Conservation (phyloP, 1,140 invertebrate genomes). For the Pristionchus pacificus region DNA sequence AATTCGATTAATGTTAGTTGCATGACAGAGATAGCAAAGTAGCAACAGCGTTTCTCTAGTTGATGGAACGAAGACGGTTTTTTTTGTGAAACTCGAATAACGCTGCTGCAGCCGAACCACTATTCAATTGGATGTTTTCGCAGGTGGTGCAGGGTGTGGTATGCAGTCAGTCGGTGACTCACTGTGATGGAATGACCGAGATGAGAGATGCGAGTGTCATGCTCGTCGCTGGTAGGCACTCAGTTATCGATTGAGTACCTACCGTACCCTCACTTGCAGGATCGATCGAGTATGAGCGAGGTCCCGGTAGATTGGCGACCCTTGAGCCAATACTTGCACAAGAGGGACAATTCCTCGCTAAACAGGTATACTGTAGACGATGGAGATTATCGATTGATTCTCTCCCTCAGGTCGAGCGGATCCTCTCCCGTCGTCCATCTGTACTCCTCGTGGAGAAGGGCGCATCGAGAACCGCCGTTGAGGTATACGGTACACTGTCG, state of each 20-base stretch:
- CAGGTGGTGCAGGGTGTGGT: constrained; percentile 36
- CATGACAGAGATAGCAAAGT: too few relatives aligned
- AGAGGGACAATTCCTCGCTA: constrained; percentile 52
- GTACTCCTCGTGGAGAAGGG: constrained; percentile 75
- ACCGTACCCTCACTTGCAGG: constrained; percentile 32
- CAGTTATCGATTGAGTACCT: too few relatives aligned
- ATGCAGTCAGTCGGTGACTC: constrained; percentile 23
- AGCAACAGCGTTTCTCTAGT: too few relatives aligned
- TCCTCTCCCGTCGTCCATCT: constrained; percentile 76
- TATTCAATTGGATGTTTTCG: constrained; percentile 29
- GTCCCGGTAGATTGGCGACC: constrained; percentile 40
- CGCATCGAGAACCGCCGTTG: constrained; percentile 21
- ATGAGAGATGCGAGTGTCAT: constrained; percentile 10
- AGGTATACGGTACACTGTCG: too few relatives aligned
- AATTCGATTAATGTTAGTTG: too few relatives aligned
- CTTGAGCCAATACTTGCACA: constrained; percentile 52
- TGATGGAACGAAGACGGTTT: too few relatives aligned
- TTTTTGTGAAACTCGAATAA: too few relatives aligned
- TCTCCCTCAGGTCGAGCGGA: constrained; percentile 69
- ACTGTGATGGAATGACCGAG: constrained; percentile 10
- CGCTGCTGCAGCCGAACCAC: constrained; percentile 22
- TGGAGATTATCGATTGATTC: neutral
- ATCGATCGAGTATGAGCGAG: constrained; percentile 53
- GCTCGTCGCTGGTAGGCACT: neutral
- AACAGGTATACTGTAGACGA: constrained; percentile 42